phyloP scores from a whole-genome alignment of 2,888 invertebrate species.

The Scaptodrosophila latifasciaeformis region DNA sequence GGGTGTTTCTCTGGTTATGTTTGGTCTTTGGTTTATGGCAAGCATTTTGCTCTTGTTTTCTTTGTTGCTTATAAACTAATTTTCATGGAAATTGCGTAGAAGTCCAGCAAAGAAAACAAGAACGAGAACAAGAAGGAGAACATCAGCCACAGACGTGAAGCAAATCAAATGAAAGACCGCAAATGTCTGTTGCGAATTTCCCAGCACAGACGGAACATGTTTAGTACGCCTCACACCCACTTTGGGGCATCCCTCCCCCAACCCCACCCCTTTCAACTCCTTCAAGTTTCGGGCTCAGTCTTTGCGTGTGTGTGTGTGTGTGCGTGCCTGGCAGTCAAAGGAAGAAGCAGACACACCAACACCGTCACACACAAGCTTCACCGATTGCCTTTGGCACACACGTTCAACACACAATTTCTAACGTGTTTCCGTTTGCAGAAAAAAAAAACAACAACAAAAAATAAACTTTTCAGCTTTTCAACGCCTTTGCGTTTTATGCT shows the following conservation, averaged over 20 bases:
- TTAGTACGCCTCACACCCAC: not conserved
- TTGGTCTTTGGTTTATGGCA: no score
- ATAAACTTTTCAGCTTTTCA: constrained; percentile 41
- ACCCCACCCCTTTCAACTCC: no score
- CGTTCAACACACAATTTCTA: not conserved
- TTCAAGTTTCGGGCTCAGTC: no score
- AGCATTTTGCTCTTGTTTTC: no score
- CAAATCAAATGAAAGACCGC: constrained; percentile 4
- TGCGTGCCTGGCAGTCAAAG: not conserved
- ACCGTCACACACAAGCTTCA: no score
- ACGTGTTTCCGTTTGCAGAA: not conserved
- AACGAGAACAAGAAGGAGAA: no score
- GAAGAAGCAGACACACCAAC: not conserved
- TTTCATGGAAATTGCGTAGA: constrained; percentile 5
- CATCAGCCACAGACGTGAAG: not conserved
- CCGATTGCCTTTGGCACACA: not conserved
- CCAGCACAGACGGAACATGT: not conserved
- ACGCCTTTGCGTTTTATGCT: constrained; percentile 26
- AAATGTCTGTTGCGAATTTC: not conserved
- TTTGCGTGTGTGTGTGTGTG: constrained; percentile 2
- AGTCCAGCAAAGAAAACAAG: not conserved
- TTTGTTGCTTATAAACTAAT: constrained; percentile 12
- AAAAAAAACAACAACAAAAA: no score
- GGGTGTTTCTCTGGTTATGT: no score
- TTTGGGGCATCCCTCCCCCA: not conserved